Conservation (phyloP, 1,140 invertebrate species). For the Polyergus mexicanus region DNA sequence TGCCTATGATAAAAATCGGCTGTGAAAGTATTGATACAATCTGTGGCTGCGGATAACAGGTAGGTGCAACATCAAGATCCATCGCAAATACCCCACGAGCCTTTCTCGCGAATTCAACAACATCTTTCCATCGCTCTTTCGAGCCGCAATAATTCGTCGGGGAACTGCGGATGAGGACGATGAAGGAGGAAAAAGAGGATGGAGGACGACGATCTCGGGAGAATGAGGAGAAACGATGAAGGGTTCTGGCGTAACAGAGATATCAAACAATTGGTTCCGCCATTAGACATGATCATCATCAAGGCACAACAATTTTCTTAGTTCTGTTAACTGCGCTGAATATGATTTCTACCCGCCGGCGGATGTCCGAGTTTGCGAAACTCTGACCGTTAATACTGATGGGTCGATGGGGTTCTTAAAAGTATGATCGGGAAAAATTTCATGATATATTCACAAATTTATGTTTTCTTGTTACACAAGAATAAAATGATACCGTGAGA, state of each 20-base stretch:
- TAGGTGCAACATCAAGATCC: slow-evolving; percentile 51
- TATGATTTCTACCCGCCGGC: slow-evolving; percentile 62
- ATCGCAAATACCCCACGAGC: slow-evolving; percentile 32
- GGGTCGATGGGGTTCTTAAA: slow-evolving; percentile 1
- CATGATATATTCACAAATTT: no score
- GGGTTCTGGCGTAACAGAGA: slow-evolving; percentile 69
- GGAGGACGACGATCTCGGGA: slow-evolving; percentile 28
- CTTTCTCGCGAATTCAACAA: slow-evolving; percentile 59
- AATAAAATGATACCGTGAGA: no score
- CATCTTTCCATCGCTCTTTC: slow-evolving; percentile 56
- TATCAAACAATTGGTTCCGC: slow-evolving; percentile 64
- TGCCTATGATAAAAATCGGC: slow-evolving; percentile 8
- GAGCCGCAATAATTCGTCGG: slow-evolving; percentile 67
- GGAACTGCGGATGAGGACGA: slow-evolving; percentile 62
- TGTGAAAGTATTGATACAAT: slow-evolving; percentile 50
- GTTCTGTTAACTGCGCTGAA: slow-evolving; percentile 47
- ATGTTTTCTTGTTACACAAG: no score
- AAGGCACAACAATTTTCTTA: slow-evolving; percentile 55
- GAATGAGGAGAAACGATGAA: slow-evolving; percentile 55
- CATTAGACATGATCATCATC: slow-evolving; percentile 63
- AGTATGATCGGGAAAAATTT: no score
- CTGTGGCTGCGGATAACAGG: slow-evolving; percentile 20
- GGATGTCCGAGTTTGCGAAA: slow-evolving; percentile 77
- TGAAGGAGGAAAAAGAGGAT: background rate
- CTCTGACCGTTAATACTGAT: slow-evolving; percentile 7